Conservation (phyloP, 2,113 vertebrate species). For the Chlamydotis undulata region DNA sequence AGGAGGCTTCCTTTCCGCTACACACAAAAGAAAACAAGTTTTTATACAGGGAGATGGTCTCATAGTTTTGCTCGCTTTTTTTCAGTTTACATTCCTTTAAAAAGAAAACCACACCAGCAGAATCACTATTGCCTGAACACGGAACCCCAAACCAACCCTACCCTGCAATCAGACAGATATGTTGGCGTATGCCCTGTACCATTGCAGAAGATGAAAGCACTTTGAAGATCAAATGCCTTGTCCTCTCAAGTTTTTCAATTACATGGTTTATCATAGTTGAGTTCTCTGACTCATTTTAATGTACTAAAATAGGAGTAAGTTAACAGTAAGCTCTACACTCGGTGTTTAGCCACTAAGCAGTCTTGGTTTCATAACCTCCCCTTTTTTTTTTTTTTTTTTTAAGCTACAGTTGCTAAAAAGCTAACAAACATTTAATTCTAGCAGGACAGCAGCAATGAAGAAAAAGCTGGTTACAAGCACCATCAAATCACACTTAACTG, state of each 20-base stretch:
- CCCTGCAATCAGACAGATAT: slow-evolving; percentile 68
- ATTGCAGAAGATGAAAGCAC: slow-evolving; percentile 63
- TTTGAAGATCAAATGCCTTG: slow-evolving; percentile 67
- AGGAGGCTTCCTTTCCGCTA: slow-evolving; percentile 98
- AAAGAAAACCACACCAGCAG: slow-evolving; percentile 47
- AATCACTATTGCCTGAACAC: slow-evolving; percentile 2
- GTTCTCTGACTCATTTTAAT: slow-evolving; percentile 53
- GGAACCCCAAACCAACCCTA: slow-evolving; percentile 53
- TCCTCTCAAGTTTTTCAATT: slow-evolving; percentile 61
- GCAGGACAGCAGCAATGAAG: slow-evolving; percentile 1
- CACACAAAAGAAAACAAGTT: slow-evolving; percentile 63
- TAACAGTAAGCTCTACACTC: slow-evolving; percentile 18
- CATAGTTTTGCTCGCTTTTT: neutral
- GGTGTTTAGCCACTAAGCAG: slow-evolving; percentile 7
- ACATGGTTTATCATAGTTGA: slow-evolving; percentile 57
- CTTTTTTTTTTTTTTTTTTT: too few relatives aligned
- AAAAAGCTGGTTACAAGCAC: slow-evolving; percentile 29
- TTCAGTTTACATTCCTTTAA: slow-evolving; percentile 7
- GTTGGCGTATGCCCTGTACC: slow-evolving; percentile 40
- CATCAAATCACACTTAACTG: slow-evolving; percentile 48
- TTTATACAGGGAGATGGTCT: slow-evolving; percentile 28
- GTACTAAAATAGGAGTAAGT: slow-evolving; percentile 50
- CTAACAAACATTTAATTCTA: slow-evolving; percentile 26
- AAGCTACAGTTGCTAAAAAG: slow-evolving; percentile 19
- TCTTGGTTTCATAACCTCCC: neutral